These are phyloP conservation scores for Heliothis peltigera DNA, from an alignment of 2,888 invertebrate genomes.

Conservation along the genomic window DNA sequence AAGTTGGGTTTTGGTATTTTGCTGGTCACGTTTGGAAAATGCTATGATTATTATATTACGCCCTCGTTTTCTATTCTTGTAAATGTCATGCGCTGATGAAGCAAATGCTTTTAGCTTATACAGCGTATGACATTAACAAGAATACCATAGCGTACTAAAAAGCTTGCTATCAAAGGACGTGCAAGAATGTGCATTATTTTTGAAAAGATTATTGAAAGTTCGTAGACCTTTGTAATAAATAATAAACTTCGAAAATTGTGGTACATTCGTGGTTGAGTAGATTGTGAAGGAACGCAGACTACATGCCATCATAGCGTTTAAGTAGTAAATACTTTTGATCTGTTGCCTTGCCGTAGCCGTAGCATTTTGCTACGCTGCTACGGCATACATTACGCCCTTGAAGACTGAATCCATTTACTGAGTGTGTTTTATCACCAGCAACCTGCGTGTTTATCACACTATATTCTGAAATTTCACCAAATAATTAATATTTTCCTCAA, in stretches of 20 bases:
- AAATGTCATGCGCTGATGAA: neutral
- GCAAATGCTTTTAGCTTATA: neutral
- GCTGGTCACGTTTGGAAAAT: slow-evolving; percentile 12
- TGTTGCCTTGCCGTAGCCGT: slow-evolving; percentile 20
- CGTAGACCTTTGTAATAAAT: neutral
- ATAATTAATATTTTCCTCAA: slow-evolving; percentile 52
- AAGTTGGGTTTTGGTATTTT: slow-evolving; percentile 9
- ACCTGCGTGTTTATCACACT: neutral
- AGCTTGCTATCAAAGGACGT: neutral
- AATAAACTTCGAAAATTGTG: neutral
- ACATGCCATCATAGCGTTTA: no score
- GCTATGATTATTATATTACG: slow-evolving; percentile 4
- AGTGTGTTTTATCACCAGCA: neutral
- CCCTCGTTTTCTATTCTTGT: neutral
- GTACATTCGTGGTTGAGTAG: no score
- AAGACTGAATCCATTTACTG: slow-evolving; percentile 9
- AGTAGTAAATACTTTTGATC: neutral
- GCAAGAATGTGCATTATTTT: slow-evolving; percentile 5
- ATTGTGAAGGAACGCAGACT: no score
- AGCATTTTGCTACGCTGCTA: slow-evolving; percentile 8
- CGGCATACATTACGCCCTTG: slow-evolving; percentile 21
- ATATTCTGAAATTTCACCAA: slow-evolving; percentile 10
- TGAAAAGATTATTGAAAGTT: neutral
- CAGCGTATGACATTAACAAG: no score
- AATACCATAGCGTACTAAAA: no score